Evolutionary conservation across 2,113 vertebrate genomes (phyloP).

Genomic region (Cochlearius cochlearius): DNA sequence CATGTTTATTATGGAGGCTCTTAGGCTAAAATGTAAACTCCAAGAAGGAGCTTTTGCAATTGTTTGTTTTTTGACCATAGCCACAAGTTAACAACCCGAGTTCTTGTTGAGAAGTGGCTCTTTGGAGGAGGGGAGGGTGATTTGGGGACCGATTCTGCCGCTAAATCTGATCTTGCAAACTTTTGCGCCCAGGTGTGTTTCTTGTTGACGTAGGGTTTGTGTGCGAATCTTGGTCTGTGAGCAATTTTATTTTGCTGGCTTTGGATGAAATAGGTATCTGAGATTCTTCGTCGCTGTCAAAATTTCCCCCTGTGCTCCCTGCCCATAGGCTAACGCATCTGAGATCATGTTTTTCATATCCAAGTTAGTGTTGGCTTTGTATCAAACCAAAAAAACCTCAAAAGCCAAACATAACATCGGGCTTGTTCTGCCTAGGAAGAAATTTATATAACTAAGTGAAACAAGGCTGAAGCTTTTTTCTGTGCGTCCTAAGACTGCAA

Average conservation of each 20-base stretch:
- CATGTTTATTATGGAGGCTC: neutral
- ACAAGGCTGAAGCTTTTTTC: conserved; percentile 4
- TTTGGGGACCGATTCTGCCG: neutral
- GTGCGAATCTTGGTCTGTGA: neutral
- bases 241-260: neutral
- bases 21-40: neutral
- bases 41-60: neutral
- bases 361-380: conserved; percentile 46
- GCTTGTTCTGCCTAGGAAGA: conserved; percentile 53
- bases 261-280: neutral
- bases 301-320: neutral
- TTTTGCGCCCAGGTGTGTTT: neutral
- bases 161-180: neutral
- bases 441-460: conserved; percentile 54
- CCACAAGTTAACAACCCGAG: neutral
- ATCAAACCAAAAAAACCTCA: conserved; percentile 55
- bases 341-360: conserved; percentile 31
- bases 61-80: neutral
- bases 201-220: neutral
- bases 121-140: neutral
- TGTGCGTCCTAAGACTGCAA: neutral
- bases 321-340: conserved; percentile 9
- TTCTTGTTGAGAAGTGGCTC: neutral
- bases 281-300: neutral
- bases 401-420: conserved; percentile 60